Conservation (phyloP, 2,113 vertebrate genomes). For the Larimichthys crocea region DNA sequence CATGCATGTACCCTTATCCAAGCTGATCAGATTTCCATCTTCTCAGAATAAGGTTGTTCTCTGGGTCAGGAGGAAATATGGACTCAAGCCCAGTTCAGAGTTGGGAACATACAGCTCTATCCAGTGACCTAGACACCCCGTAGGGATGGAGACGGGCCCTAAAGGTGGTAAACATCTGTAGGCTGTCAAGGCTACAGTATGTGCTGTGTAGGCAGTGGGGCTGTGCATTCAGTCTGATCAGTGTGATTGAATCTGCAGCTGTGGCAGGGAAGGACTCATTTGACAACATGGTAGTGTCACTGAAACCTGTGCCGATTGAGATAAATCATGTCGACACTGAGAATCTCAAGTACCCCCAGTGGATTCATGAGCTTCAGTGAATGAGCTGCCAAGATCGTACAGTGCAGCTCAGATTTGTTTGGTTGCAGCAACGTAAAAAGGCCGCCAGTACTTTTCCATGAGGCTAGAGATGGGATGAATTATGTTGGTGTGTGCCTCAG, state of each 20-base stretch:
- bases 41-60: constrained; percentile 39
- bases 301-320: constrained; percentile 10
- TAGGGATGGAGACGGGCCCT: constrained; percentile 2
- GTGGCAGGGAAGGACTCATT: neutral
- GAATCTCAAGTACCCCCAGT: constrained; percentile 31
- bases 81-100: constrained; percentile 18
- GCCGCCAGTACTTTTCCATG: constrained; percentile 63
- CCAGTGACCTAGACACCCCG: constrained; percentile 20
- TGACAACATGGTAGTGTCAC: constrained; percentile 2
- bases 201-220: neutral
- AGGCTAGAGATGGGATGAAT: neutral
- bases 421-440: constrained; percentile 14
- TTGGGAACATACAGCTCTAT: constrained; percentile 51
- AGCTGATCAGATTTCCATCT: constrained; percentile 61
- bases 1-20: constrained; percentile 12
- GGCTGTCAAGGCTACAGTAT: neutral
- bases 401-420: constrained; percentile 39
- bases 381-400: constrained; percentile 16
- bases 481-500: neutral
- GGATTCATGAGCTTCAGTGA: constrained; percentile 34
- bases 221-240: neutral
- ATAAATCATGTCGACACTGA: constrained; percentile 52
- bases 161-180: constrained; percentile 49
- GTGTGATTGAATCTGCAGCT: constrained; percentile 45
- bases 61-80: constrained; percentile 43